Evolutionary conservation across 2,888 invertebrate genomes (phyloP).

Genomic region (Lissonota sp.): DNA sequence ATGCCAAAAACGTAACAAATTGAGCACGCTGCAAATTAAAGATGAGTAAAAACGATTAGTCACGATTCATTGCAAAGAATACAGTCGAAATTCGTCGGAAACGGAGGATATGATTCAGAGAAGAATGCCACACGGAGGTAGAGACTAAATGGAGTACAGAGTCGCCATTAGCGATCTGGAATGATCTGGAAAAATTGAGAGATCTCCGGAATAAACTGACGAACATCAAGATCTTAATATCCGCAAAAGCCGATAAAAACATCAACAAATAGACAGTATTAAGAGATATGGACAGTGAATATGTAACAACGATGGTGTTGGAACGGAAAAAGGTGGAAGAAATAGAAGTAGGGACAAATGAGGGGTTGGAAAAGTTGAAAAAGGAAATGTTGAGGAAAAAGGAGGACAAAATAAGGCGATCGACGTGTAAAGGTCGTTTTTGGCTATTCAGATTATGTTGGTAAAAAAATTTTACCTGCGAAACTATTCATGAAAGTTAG

Average conservation of each 20-base stretch:
- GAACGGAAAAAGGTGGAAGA: too few species aligned
- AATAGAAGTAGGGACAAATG: too few species aligned
- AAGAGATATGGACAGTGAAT: too few species aligned
- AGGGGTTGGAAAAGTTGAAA: too few species aligned
- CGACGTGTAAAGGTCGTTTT: too few species aligned
- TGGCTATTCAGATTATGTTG: too few species aligned
- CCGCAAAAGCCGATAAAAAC: background rate
- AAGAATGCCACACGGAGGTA: background rate
- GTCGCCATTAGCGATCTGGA: slow-evolving; percentile 15
- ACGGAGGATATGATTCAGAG: slow-evolving; percentile 22
- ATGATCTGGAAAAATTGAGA: slow-evolving; percentile 19
- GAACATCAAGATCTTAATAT: background rate
- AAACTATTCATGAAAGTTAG: slow-evolving; percentile 11
- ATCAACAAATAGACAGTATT: too few species aligned
- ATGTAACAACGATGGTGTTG: too few species aligned
- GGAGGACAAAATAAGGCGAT: too few species aligned
- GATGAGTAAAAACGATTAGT: background rate
- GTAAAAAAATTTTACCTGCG: background rate
- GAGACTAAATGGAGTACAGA: background rate
- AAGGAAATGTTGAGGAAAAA: too few species aligned
- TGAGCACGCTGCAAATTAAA: too few species aligned
- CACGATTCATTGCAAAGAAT: slow-evolving; percentile 42
- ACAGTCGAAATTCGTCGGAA: slow-evolving; percentile 9
- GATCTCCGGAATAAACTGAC: background rate
- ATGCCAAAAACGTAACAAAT: too few species aligned